These are phyloP conservation scores for Elephas maximus DNA, from an alignment of 2,113 vertebrate species.

Conservation along the genomic window DNA sequence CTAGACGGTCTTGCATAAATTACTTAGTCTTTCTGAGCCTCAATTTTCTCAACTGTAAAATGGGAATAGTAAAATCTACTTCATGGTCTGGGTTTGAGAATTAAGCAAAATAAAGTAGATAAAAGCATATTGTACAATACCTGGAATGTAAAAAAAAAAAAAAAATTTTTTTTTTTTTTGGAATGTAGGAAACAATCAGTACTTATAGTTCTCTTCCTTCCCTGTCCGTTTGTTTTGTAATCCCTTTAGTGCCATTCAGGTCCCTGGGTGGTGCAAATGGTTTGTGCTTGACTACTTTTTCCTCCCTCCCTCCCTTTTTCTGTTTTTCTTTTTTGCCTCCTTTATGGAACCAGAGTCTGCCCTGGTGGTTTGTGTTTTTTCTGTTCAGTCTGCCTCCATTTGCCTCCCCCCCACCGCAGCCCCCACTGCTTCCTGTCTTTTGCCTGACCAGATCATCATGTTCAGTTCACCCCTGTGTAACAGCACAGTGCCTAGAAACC, in stretches of 20 bases:
- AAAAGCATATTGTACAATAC: neutral
- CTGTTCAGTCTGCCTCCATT: neutral
- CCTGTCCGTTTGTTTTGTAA: neutral
- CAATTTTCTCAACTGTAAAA: neutral
- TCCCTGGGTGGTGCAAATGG: neutral
- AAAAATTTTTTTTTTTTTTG: neutral
- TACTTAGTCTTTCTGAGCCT: neutral
- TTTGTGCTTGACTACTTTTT: neutral
- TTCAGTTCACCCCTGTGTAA: neutral
- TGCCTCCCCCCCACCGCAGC: neutral
- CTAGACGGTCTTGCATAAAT: neutral
- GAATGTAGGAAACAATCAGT: neutral
- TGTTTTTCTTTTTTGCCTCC: neutral
- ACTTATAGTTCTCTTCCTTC: neutral
- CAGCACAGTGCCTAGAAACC: neutral
- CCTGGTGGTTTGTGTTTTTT: neutral
- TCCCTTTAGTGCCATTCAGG: neutral
- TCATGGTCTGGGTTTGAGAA: neutral
- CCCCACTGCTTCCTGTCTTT: neutral
- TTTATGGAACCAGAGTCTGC: neutral
- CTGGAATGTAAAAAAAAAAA: neutral
- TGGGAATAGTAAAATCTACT: neutral
- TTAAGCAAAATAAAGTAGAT: neutral
- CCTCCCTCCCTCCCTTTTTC: too few relatives aligned
- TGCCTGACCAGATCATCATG: neutral